A percentile compares a stretch with the other conserved stretches of the same genome.
phyloP scores from a whole-genome alignment of 92 coral and sea anemone species.

The Virgularia gustaviana region DNA sequence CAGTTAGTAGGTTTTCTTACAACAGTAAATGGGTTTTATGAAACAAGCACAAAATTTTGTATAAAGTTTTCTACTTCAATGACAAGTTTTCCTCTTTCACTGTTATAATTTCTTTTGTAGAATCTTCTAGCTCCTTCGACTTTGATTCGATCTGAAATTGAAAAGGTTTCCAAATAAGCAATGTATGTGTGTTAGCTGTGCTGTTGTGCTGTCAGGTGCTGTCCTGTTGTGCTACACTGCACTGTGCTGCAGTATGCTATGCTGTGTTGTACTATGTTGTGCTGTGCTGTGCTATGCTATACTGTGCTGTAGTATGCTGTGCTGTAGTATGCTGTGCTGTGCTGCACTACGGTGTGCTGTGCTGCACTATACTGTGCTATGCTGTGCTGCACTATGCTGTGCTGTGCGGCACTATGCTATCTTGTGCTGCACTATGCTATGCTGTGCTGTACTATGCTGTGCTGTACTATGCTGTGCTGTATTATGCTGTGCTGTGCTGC shows the following conservation, averaged over 20 bases:
- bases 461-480: constrained; percentile 23
- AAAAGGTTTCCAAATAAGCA: not conserved
- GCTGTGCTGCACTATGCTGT: constrained; percentile 29
- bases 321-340: constrained; percentile 37
- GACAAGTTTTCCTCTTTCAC: constrained; percentile 10
- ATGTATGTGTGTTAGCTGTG: not conserved
- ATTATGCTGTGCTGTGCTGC: constrained; percentile 35
- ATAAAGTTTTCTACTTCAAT: not conserved
- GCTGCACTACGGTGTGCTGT: constrained; percentile 43
- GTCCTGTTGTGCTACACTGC: constrained; percentile 20
- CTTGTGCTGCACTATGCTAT: constrained; percentile 39
- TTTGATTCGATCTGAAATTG: not conserved
- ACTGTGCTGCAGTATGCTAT: constrained; percentile 29
- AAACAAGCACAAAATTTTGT: too few species aligned
- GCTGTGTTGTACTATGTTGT: constrained; percentile 31
- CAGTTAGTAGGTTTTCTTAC: too few species aligned
- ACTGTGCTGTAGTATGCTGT: constrained; percentile 46
- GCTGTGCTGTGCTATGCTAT: constrained; percentile 8
- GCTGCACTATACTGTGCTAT: constrained; percentile 43
- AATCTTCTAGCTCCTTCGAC: not conserved
- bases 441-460: constrained; percentile 31
- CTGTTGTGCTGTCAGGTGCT: constrained; percentile 22
- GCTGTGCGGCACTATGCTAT: constrained; percentile 33
- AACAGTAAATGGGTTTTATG: not conserved
- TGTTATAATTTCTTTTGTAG: constrained; percentile 9